Percentiles rank a stretch among this genome's conserved stretches.
phyloP scores from a whole-genome alignment of 2,797 vertebrate genomes.

The Trichosurus vulpecula region DNA sequence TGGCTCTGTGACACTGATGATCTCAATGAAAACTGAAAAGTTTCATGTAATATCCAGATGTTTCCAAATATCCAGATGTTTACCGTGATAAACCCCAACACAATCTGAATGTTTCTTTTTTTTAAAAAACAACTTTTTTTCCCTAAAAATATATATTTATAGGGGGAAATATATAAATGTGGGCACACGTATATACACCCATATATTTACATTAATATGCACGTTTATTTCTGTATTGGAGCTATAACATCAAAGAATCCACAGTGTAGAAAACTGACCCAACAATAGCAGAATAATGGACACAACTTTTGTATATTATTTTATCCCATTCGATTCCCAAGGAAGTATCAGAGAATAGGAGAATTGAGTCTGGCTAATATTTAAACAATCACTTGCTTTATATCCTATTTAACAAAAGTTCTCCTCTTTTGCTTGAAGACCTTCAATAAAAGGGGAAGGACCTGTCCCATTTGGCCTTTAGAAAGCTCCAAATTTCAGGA shows the following conservation, averaged over 20 bases:
- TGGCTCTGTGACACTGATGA: background rate
- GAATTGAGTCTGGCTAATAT: background rate
- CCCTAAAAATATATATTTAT: background rate
- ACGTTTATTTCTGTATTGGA: background rate
- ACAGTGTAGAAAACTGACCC: background rate
- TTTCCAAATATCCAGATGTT: conserved; percentile 38
- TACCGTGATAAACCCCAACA: background rate
- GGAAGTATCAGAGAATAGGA: background rate
- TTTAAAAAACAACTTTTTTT: background rate
- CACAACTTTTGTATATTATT: background rate
- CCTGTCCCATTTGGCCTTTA: background rate
- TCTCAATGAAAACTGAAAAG: conserved; percentile 30
- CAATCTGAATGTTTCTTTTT: background rate
- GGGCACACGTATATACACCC: background rate
- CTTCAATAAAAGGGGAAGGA: background rate
- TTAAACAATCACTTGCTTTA: background rate
- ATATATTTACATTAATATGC: background rate
- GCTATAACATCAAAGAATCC: background rate
- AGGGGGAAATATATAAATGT: background rate
- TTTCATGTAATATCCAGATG: conserved; percentile 49
- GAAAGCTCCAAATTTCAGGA: background rate
- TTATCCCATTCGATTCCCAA: background rate
- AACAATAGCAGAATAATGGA: background rate
- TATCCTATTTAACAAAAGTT: background rate
- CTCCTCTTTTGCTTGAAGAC: background rate